Evolutionary conservation across 2,113 vertebrate species (phyloP).

Genomic region (Anolis sagrei): DNA sequence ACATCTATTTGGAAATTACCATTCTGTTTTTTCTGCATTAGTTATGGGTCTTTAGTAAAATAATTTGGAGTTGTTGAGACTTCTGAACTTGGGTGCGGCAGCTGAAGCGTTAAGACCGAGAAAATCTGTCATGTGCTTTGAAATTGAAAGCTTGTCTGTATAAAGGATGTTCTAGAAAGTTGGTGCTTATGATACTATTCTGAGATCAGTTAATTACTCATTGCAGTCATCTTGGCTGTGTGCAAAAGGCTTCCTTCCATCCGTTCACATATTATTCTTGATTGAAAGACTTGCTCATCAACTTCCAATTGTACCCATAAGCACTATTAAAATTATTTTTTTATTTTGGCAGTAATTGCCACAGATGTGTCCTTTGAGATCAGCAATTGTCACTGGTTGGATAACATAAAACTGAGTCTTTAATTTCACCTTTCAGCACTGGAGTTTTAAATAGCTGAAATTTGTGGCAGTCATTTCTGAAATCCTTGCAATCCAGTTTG

Average conservation of each 20-base stretch:
- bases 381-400: slow-evolving; percentile 7
- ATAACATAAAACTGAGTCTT: background rate
- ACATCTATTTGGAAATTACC: slow-evolving; percentile 93
- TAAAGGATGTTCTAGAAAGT: slow-evolving; percentile 21
- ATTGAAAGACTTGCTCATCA: slow-evolving; percentile 35
- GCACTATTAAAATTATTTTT: slow-evolving; percentile 36
- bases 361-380: slow-evolving; percentile 37
- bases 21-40: slow-evolving; percentile 90
- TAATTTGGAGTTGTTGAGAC: slow-evolving; percentile 64
- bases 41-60: slow-evolving; percentile 90
- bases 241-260: slow-evolving; percentile 31
- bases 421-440: slow-evolving; percentile 28
- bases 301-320: background rate
- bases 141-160: slow-evolving; percentile 34
- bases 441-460: slow-evolving; percentile 38
- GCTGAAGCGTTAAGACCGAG: slow-evolving; percentile 42
- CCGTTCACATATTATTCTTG: background rate
- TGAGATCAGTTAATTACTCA: slow-evolving; percentile 24
- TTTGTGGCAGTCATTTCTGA: background rate
- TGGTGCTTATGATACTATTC: slow-evolving; percentile 27
- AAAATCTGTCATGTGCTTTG: background rate
- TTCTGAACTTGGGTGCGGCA: background rate
- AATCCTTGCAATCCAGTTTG: background rate
- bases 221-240: slow-evolving; percentile 33
- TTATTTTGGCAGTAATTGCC: slow-evolving; percentile 39